A percentile compares a stretch with the other conserved stretches of the same genome.
phyloP scores from a whole-genome alignment of 2,888 invertebrate genomes.

The Lepidocyrtoides sp. region DNA sequence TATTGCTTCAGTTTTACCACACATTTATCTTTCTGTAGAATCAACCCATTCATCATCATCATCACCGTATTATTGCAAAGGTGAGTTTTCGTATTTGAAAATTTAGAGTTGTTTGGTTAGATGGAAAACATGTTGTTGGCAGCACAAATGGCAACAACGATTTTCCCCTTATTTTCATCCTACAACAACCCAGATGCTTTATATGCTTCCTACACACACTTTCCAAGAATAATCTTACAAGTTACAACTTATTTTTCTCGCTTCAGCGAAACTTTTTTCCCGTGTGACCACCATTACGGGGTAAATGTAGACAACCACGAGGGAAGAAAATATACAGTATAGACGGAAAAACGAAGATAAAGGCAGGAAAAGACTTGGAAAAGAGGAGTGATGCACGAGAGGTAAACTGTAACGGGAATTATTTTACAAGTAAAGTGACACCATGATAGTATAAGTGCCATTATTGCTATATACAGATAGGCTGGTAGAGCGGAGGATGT shows the following conservation, averaged over 20 bases:
- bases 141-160: not conserved
- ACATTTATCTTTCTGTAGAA: not conserved
- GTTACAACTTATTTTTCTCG: not conserved
- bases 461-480: too few relatives aligned
- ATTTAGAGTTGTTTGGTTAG: not conserved
- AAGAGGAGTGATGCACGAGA: not conserved
- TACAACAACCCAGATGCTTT: too few relatives aligned
- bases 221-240: not conserved
- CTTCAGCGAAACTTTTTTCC: not conserved
- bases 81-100: not conserved
- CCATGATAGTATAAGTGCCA: not conserved
- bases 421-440: conserved; percentile 2
- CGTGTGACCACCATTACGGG: not conserved
- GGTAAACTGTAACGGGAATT: too few relatives aligned
- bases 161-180: too few relatives aligned
- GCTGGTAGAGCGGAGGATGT: too few relatives aligned
- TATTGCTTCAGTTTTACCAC: too few relatives aligned
- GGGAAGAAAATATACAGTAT: too few relatives aligned
- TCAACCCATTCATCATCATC: conserved; percentile 15
- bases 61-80: not conserved
- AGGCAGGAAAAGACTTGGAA: not conserved
- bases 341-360: too few relatives aligned
- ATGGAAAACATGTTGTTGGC: too few relatives aligned
- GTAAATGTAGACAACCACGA: not conserved
- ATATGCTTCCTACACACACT: not conserved